Conservation (phyloP, 2,888 invertebrate species). For the Lasioglossum figueresi region DNA sequence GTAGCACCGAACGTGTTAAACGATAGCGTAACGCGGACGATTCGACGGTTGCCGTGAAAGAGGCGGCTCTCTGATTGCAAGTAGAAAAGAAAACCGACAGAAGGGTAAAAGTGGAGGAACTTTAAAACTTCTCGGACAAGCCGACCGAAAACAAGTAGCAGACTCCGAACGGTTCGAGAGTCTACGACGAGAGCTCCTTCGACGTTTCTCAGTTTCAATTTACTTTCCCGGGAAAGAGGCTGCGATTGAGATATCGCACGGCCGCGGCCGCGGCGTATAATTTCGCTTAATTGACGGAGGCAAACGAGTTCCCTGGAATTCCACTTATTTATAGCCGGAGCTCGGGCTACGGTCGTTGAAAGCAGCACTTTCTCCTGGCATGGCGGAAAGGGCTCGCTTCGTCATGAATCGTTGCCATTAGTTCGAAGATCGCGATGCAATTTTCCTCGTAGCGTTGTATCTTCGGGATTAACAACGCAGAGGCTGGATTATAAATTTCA, state of each 20-base stretch:
- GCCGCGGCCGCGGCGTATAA: not conserved
- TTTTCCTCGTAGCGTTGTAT: not conserved
- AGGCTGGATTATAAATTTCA: slow-evolving; percentile 15
- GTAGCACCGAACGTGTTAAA: not conserved
- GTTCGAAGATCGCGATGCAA: slow-evolving; percentile 11
- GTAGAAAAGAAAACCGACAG: not conserved
- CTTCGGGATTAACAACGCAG: slow-evolving; percentile 15
- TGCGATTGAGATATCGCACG: not conserved
- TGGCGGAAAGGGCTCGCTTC: not conserved
- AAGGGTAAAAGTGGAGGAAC: not conserved
- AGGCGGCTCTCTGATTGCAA: not conserved
- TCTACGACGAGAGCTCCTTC: not conserved
- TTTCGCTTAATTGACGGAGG: slow-evolving; percentile 33
- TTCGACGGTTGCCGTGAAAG: too few species aligned
- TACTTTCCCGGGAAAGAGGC: not conserved
- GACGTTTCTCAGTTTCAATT: slow-evolving; percentile 9
- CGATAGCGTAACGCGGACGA: not conserved
- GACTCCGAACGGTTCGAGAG: not conserved
- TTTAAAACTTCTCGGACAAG: not conserved
- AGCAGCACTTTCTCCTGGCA: not conserved
- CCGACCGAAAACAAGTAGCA: not conserved
- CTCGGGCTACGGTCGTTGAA: not conserved
- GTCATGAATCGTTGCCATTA: not conserved
- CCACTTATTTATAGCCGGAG: slow-evolving; percentile 14
- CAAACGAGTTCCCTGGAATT: slow-evolving; percentile 25